Base-by-base conservation (phyloP, 1,140 invertebrate genomes). In the Metopolophium dirhodum region DNA sequence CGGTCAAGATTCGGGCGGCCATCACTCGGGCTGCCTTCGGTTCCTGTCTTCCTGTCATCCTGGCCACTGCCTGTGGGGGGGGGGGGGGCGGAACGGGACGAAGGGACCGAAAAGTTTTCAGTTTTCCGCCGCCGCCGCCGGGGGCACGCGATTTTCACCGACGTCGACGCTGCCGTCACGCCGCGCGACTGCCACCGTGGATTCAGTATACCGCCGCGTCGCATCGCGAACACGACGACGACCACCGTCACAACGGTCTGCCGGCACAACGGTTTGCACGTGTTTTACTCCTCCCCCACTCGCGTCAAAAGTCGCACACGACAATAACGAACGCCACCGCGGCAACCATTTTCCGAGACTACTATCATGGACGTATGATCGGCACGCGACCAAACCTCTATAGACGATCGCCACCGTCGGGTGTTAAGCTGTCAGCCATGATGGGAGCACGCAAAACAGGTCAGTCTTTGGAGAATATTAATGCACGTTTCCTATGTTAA, bases 361-460 rank as follows among this genome's bases (percentile, higher is more conserved):
- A 45, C 0, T 8, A 18, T 11, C 9, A 86, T 86, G 85, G 45
- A 35, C 6, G 45, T 49, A 22, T 88, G 47, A 88, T 35, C n/a
- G 18, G 20, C 20, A 86, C 45, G 14, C 30, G 41, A 20, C 45
- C 85, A 7, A 86, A 45, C 18, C 2, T 23, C 37, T 14, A 45
- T 26, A 23, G 83, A 41, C 37, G 37, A 26, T 49, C 45, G 85
- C 14, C 85, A 45, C 41, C 23, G 26, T 26, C 26, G 7, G 8
- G 35, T 18, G 9, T 86, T 30, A 45, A 83, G 83, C 41, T 47
- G 30, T 88, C 47, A 22, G 47, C 47, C 30, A 88, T 51, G 47
- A 51, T n/a, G n/a, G 86, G 47, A 51, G 14, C 45, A 51, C 86
- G n/a, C 14, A 88, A 88, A 88, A 51, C 86, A 88, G 86, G 86